Conservation (phyloP, 2,113 vertebrate genomes). For the Plectropomus leopardus region DNA sequence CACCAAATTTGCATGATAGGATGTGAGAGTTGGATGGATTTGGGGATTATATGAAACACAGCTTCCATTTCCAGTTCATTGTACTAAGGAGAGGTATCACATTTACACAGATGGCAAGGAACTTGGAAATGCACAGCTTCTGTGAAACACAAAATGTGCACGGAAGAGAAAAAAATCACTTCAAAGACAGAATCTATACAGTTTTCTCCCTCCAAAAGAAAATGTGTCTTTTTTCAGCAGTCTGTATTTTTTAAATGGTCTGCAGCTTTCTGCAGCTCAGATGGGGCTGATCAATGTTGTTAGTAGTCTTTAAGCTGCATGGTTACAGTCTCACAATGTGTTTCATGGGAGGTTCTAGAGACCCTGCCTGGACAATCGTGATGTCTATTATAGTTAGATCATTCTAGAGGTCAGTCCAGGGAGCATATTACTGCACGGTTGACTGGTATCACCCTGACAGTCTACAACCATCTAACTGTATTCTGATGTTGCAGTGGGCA, state of each 20-base stretch:
- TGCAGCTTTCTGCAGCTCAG: constrained; percentile 45
- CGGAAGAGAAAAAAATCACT: constrained; percentile 51
- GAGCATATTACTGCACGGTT: constrained; percentile 29
- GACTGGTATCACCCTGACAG: constrained; percentile 26
- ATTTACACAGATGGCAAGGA: constrained; percentile 85
- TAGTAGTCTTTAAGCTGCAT: constrained; percentile 46
- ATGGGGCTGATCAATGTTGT: constrained; percentile 55
- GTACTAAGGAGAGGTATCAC: constrained; percentile 88
- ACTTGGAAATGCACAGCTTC: constrained; percentile 82
- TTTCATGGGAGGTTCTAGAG: constrained; percentile 54
- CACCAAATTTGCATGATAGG: constrained; percentile 88
- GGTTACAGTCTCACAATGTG: constrained; percentile 38
- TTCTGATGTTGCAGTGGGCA: neutral
- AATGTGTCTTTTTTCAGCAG: constrained; percentile 35
- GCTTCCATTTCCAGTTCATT: constrained; percentile 86
- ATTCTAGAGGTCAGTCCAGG: constrained; percentile 45
- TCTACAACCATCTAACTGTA: constrained; percentile 13
- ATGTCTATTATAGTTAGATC: constrained; percentile 53
- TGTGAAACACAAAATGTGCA: constrained; percentile 74
- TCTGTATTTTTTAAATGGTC: constrained; percentile 42
- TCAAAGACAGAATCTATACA: constrained; percentile 68
- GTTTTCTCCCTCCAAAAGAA: constrained; percentile 1
- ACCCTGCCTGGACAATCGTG: constrained; percentile 37
- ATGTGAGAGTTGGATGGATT: constrained; percentile 90
- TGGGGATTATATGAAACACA: constrained; percentile 89